Percentiles rank a stretch among this genome's conserved stretches.
These are phyloP conservation scores for Buceros bicornis DNA, from an alignment of 2,797 vertebrate genomes.

Conservation along the genomic window DNA sequence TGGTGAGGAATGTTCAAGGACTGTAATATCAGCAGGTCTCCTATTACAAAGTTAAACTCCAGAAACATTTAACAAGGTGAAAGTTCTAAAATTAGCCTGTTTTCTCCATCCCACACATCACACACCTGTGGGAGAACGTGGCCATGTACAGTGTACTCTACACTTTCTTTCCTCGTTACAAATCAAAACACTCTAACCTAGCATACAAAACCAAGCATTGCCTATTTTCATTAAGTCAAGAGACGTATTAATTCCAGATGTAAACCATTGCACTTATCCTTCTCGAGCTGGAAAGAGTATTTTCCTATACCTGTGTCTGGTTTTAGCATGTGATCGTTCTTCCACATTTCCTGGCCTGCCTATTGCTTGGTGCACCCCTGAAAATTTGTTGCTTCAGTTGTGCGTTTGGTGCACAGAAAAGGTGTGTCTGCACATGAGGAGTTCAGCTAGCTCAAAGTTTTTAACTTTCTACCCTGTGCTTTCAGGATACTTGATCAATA, in stretches of 20 bases:
- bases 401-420: background rate
- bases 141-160: background rate
- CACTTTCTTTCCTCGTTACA: conserved; percentile 35
- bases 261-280: background rate
- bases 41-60: conserved; percentile 56
- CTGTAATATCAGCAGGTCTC: conserved; percentile 42
- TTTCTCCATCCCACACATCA: conserved; percentile 30
- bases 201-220: background rate
- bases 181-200: conserved; percentile 11
- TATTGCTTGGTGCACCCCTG: background rate
- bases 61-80: conserved; percentile 62
- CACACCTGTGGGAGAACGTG: background rate
- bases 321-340: background rate
- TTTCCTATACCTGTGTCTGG: background rate
- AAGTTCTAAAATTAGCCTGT: conserved; percentile 50
- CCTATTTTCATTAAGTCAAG: conserved; percentile 30
- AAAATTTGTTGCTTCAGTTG: background rate
- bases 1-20: conserved; percentile 47
- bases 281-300: background rate
- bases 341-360: background rate
- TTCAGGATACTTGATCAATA: background rate
- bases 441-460: background rate
- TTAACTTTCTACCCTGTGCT: background rate
- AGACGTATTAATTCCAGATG: conserved; percentile 38
- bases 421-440: background rate